Evolutionary conservation across 2,888 invertebrate genomes (phyloP), one percentile per base, ranked within the genome.

Genomic region (Mythimna loreyi): DNA sequence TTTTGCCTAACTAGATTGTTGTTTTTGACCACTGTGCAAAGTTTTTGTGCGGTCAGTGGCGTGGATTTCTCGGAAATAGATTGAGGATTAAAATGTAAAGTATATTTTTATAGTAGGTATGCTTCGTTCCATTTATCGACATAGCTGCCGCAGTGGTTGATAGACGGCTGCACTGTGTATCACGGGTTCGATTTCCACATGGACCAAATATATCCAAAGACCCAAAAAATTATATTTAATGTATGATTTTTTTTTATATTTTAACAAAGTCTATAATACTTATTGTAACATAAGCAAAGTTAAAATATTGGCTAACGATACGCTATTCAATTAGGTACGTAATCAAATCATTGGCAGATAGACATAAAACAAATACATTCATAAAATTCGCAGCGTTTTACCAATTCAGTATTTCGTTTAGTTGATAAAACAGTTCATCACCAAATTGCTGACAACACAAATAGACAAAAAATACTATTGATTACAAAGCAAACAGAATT

Each of bases 401-500:
- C 43, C 40, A 13, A 55, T 55, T 53, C 21, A 33, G 11, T 64
- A 40, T 63, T 59, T 59, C 40, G 23, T 61, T 52, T 49, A 43
- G 36, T 55, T 36, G 19, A 65, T 65, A 57, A 64, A 69, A 66
- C 36, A 58, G 43, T 49, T 45, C 52, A 58, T 49, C 57, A 25
- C n/a, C 60, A 80, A 75, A 66, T 62, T 65, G 43, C 58, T 56
- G 36, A 33, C 47, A 64, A 55, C 6, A 56, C 59, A 80, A 71
- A 67, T 50, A 75, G 40, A 80, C 72, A 62, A 76, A 81, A 84
- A 81, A 78, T 73, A 84, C 72, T 84, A 86, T 87, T 88, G 87
- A 85, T 85, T 81, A 78, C 84, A 78, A 80, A 86, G 76, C 81
- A 89, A 91, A 91, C 86, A 88, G 74, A 70, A 86, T 90, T 86